Evolutionary conservation across 1,140 invertebrate genomes (phyloP).

Genomic region (Muscidifurax raptorellus): DNA sequence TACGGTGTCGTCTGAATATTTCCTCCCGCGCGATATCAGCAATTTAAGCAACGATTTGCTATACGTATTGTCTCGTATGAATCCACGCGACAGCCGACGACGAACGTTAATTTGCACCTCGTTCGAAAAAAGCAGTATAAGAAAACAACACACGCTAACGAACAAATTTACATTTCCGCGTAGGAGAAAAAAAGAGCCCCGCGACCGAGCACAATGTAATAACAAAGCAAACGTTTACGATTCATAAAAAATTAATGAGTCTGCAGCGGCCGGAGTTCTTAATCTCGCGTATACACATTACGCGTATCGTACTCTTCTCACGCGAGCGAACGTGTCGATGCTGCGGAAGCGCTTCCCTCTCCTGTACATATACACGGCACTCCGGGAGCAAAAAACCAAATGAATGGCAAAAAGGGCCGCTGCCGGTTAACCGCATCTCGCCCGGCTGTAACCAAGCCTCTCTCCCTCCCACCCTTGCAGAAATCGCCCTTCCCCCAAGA

Average conservation of each 20-base stretch:
- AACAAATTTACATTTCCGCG: conserved; percentile 51
- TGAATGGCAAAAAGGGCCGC: conserved; percentile 42
- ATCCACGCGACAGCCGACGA: background rate
- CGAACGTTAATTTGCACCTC: background rate
- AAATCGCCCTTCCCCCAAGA: conserved; percentile 19
- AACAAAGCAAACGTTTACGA: conserved; percentile 46
- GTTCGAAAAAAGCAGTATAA: background rate
- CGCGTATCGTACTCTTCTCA: conserved; percentile 41
- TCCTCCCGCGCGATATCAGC: background rate
- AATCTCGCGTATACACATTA: conserved; percentile 20
- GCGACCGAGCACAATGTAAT: conserved; percentile 26
- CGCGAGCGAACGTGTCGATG: conserved; percentile 23
- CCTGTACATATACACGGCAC: background rate
- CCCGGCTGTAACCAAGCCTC: background rate
- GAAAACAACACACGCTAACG: conserved; percentile 5
- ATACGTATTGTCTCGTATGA: background rate
- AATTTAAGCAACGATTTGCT: background rate
- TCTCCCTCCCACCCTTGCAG: conserved; percentile 14
- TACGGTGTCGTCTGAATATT: background rate
- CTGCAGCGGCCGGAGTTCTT: conserved; percentile 10
- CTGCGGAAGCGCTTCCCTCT: background rate
- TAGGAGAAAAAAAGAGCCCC: conserved; percentile 8
- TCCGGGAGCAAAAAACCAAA: conserved; percentile 6
- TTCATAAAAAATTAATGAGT: conserved; percentile 49
- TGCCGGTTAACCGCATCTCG: conserved; percentile 38